Percentiles rank a stretch among this genome's conserved stretches.
These are phyloP conservation scores for Ligdia adustata DNA, from an alignment of 2,888 invertebrate species.

Conservation along the genomic window DNA sequence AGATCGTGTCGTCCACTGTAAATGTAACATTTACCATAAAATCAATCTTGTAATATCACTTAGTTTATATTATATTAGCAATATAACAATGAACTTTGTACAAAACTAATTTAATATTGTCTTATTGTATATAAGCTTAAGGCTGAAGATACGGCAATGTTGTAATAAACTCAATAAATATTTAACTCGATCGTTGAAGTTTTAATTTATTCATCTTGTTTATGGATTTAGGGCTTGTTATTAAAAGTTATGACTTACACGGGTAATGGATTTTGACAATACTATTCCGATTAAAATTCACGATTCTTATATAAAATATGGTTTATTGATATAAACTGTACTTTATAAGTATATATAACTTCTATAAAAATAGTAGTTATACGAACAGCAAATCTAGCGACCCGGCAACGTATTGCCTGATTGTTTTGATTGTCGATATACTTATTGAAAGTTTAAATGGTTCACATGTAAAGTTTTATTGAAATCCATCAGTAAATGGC, in stretches of 20 bases:
- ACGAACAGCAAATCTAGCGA: too few species aligned
- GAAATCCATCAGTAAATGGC: too few species aligned
- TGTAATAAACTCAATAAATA: slow-evolving; percentile 17
- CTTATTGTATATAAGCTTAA: slow-evolving; percentile 10
- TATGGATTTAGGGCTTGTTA: neutral
- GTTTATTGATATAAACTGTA: too few species aligned
- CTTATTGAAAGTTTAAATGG: too few species aligned
- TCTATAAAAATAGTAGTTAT: too few species aligned
- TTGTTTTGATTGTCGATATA: too few species aligned
- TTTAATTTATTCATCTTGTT: slow-evolving; percentile 21
- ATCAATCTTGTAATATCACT: slow-evolving; percentile 19
- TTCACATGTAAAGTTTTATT: too few species aligned
- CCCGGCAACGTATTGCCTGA: too few species aligned
- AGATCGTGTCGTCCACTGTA: slow-evolving; percentile 11
- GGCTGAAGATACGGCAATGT: slow-evolving; percentile 10
- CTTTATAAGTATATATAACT: too few species aligned
- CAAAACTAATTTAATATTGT: slow-evolving; percentile 14
- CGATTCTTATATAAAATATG: too few species aligned
- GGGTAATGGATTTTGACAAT: neutral
- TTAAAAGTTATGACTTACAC: neutral
- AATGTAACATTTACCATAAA: slow-evolving; percentile 1
- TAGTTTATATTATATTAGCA: slow-evolving; percentile 13
- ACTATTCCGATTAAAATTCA: neutral
- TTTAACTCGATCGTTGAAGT: slow-evolving; percentile 10
- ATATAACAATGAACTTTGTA: slow-evolving; percentile 14